Evolutionary conservation across 2,113 vertebrate genomes (phyloP).

Genomic region (Alaudala cheleensis): DNA sequence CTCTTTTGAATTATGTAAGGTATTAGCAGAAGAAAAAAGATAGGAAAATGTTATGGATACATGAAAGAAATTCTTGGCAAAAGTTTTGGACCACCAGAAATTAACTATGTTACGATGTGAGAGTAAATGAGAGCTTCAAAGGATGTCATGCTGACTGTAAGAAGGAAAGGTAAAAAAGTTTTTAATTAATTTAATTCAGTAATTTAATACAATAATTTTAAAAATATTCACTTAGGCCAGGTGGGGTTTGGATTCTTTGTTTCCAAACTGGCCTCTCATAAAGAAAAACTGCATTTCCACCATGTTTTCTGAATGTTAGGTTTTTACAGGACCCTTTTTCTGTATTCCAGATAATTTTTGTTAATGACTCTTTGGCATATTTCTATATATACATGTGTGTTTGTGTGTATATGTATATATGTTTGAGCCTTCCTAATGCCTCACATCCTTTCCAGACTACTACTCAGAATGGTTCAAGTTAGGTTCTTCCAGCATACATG

Average conservation of each 20-base stretch:
- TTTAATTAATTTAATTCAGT: not conserved
- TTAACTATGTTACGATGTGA: not conserved
- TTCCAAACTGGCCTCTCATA: not conserved
- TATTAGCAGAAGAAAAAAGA: not conserved
- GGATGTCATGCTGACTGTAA: not conserved
- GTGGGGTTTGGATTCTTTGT: not conserved
- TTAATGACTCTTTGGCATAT: not conserved
- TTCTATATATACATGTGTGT: not conserved
- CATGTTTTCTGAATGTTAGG: not conserved
- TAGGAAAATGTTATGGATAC: not conserved
- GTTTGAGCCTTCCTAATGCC: not conserved
- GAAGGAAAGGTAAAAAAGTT: not conserved
- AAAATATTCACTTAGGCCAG: not conserved
- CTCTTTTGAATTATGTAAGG: not conserved
- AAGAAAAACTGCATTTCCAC: not conserved
- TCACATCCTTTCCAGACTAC: not conserved
- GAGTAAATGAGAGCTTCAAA: slow-evolving; percentile 16
- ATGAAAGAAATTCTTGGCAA: slow-evolving; percentile 41
- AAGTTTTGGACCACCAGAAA: slow-evolving; percentile 36
- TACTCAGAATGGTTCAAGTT: not conserved
- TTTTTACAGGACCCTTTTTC: not conserved
- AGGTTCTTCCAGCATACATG: not conserved
- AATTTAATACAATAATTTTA: not conserved
- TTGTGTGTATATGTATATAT: not conserved
- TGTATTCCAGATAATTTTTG: not conserved